Evolutionary conservation across 2,888 invertebrate genomes (phyloP), one percentile per base, ranked within the genome.

Genomic region (Nemurella pictetii): DNA sequence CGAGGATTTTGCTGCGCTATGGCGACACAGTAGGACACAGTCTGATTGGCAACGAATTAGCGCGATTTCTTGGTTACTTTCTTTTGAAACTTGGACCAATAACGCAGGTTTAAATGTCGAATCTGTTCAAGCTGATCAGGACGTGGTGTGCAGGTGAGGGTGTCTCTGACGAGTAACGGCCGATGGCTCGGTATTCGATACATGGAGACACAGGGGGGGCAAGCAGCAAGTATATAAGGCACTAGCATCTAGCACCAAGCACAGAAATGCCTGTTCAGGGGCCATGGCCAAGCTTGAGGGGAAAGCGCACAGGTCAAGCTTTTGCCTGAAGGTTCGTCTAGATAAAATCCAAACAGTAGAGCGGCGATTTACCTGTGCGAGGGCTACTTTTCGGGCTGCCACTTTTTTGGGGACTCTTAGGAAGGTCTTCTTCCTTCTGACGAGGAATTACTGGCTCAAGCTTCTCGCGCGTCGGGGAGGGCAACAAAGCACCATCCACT

Each of bases 391-490:
- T 94, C 75, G 93, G 93, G 87, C 93, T 93, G 86, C 92, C 91
- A 55, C 55, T 55, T 89, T 92, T 92, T 87, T 91, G 91, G 15
- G 91, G 91, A 86, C 91, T 91, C 80, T 90, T 91, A 87, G 91
- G 90, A 88, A 80, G 90, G 90, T 85, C 90, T 85, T 93, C 93
- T 86, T 93, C 92, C 85, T 92, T 92, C 87, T 92, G 92, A 86
- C 92, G 91, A 86, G 92, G 92, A 87, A 94, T 92, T 86, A 93
- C 94, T 87, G 94, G 94, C 92, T 94, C 94, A 88, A 94, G 90
- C 89, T 94, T 94, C 90, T 94, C 94, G 88, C 94, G 92, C 87
- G 94, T 94, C 87, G 94, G 94, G 89, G 94, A 94, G 88, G 93
- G 93, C 89, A 94, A 90, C 88, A 94, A 91, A 87, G 94, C 93